Conservation (phyloP, 2,888 invertebrate species). For the Sinhomidia bicolor region DNA sequence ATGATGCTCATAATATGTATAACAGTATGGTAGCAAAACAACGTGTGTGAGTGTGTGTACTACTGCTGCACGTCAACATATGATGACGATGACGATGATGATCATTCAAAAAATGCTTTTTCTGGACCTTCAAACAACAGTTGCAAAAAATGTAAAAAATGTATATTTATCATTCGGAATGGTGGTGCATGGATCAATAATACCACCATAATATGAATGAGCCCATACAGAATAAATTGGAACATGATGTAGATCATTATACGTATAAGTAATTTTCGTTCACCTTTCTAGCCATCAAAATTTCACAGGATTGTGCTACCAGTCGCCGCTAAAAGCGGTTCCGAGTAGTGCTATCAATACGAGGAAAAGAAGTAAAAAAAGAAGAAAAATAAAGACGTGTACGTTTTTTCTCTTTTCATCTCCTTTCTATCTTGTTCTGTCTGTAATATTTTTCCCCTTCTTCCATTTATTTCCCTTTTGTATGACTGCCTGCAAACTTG, state of each 20-base stretch:
- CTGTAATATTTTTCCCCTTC: conserved; percentile 2
- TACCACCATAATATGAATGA: not conserved
- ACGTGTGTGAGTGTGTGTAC: no score
- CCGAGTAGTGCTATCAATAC: conserved; percentile 32
- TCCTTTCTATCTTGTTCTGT: conserved; percentile 16
- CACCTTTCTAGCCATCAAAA: not conserved
- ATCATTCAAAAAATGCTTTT: not conserved
- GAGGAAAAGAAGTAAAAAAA: conserved; percentile 25
- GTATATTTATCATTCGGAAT: not conserved
- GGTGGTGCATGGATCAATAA: not conserved
- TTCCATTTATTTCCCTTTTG: not conserved
- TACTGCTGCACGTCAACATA: not conserved
- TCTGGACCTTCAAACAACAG: not conserved
- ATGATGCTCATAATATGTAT: not conserved
- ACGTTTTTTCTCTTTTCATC: conserved; percentile 32
- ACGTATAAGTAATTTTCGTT: not conserved
- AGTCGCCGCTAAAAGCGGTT: not conserved
- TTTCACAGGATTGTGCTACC: not conserved
- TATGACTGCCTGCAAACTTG: conserved; percentile 12
- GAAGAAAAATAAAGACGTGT: conserved; percentile 17
- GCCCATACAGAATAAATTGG: not conserved
- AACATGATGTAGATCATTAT: not conserved
- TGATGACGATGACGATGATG: not conserved
- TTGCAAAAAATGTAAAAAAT: not conserved
- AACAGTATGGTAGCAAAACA: no score